Evolutionary conservation across 2,797 vertebrate species (phyloP), one percentile per base, ranked within the genome.

Genomic region (Anisognathus igniventris): DNA sequence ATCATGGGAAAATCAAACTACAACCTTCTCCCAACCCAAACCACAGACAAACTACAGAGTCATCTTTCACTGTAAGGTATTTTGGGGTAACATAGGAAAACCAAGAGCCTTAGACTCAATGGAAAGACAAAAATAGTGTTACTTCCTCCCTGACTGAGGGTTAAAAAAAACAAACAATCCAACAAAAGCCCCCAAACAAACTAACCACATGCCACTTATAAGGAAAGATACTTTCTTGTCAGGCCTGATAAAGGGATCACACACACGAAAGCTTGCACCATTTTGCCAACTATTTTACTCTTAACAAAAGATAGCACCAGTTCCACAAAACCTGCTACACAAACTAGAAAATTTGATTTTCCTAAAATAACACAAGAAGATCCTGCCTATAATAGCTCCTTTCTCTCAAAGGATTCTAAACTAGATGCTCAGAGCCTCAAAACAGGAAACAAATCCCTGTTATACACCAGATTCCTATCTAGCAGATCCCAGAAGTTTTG

Each of bases 201-300:
- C 53, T 56, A 33, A 33, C 12, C 13, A 64, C 0, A 2, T 57
- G 64, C 7, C 23, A 56, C 7, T 44, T 39, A 17, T 0, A 64
- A 67, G 20, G 22, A 62, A 77, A 86, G 37, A 45, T 3, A 50
- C 3, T 47, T 75, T 56, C 37, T 45, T 78, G 30, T 57, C 50
- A 72, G 13, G 27, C 27, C 37, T 65, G 45, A 48, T 17, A 74
- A 78, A 88, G 17, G 3, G 67, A 86, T 31, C 23, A 12, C 0
- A 2, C 19, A 14, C 6, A 19, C 1, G 0, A 65, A 75, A 79
- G 6, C 14, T 17, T 24, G 5, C 2, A 27, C 14, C 23, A 33
- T 48, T 76, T 39, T 58, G 11, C 25, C 47, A 90, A 28, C 31
- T 64, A 35, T 48, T 77, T 58, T 7, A 47, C 24, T 27, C 31